These are phyloP conservation scores for Lordiphosa clarofinis DNA, from an alignment of 1,140 invertebrate species.

Conservation along the genomic window DNA sequence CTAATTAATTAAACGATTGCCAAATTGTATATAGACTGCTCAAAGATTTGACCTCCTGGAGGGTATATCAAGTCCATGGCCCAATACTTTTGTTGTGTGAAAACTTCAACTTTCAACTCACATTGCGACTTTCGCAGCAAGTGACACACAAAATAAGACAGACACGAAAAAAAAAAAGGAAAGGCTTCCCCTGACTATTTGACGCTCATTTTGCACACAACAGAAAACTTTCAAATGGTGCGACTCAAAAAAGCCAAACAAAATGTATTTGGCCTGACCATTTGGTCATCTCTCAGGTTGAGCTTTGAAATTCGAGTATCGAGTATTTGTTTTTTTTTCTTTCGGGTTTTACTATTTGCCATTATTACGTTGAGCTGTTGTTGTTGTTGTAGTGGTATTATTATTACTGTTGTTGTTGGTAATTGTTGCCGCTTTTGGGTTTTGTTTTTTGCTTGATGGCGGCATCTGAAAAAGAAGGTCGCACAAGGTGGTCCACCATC, in stretches of 20 bases:
- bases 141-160: constrained; percentile 55
- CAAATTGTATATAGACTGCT: constrained; percentile 34
- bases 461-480: constrained; percentile 68
- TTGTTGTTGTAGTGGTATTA: constrained; percentile 24
- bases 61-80: constrained; percentile 40
- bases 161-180: constrained; percentile 45
- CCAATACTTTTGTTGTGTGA: constrained; percentile 50
- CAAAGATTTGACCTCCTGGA: constrained; percentile 37
- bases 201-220: constrained; percentile 46
- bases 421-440: constrained; percentile 67
- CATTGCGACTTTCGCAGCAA: constrained; percentile 68
- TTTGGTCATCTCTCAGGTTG: constrained; percentile 25
- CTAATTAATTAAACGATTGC: constrained; percentile 40
- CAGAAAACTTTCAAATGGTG: constrained; percentile 66
- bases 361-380: constrained; percentile 52
- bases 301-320: constrained; percentile 53
- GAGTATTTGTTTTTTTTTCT: constrained; percentile 42
- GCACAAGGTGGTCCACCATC: constrained; percentile 69
- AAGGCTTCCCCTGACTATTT: constrained; percentile 50
- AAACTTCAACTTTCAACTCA: constrained; percentile 74
- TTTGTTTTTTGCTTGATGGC: constrained; percentile 41
- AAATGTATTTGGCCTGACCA: constrained; percentile 38
- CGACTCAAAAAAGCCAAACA: constrained; percentile 29
- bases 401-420: constrained; percentile 42
- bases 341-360: constrained; percentile 53